phyloP scores from a whole-genome alignment of 2,113 vertebrate species.

The Sminthopsis crassicaudata region DNA sequence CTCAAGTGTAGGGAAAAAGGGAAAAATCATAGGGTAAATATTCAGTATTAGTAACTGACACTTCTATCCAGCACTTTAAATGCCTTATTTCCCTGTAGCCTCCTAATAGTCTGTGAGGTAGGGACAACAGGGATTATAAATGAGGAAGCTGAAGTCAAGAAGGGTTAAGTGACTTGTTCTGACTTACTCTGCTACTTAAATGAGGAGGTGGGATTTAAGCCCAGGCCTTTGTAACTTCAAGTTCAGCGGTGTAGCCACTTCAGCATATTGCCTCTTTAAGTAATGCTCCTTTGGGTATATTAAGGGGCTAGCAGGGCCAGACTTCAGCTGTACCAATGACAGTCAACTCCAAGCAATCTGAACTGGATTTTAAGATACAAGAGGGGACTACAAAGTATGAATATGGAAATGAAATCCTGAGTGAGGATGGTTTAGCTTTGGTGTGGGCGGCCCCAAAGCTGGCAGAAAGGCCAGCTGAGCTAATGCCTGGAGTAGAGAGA shows the following conservation, averaged over 20 bases:
- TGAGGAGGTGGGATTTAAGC: neutral
- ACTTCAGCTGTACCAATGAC: neutral
- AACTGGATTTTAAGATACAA: neutral
- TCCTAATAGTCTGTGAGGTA: neutral
- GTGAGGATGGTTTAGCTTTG: neutral
- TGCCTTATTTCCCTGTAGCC: neutral
- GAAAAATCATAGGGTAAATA: neutral
- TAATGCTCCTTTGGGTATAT: neutral
- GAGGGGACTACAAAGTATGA: neutral
- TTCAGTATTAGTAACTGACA: neutral
- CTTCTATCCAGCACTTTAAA: neutral
- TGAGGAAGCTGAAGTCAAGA: neutral
- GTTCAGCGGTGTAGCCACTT: neutral
- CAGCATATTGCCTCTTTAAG: neutral
- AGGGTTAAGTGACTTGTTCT: neutral
- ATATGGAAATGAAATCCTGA: neutral
- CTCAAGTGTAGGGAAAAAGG: neutral
- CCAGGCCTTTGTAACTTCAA: neutral
- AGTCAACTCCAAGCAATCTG: neutral
- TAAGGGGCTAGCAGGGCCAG: neutral
- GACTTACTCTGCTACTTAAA: neutral
- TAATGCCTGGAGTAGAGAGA: neutral
- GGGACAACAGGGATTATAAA: neutral
- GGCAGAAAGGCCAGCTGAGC: neutral
- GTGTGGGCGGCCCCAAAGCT: neutral